phyloP scores from a whole-genome alignment of 2,797 vertebrate species.

The Propithecus deckenii region DNA sequence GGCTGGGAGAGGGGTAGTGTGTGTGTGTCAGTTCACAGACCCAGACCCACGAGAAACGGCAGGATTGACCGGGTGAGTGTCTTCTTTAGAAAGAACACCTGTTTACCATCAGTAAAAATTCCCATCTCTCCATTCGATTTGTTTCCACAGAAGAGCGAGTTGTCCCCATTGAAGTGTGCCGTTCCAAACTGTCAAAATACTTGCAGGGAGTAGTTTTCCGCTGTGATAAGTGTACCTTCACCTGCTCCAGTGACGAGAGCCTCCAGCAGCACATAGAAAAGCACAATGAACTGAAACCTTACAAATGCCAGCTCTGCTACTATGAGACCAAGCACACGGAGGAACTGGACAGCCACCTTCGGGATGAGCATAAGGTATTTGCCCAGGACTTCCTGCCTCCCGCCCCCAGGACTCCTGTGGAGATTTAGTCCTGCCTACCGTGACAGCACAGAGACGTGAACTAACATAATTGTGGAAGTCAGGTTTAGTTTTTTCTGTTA shows the following conservation, averaged over 20 bases:
- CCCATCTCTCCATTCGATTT: constrained; percentile 68
- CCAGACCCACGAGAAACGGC: neutral
- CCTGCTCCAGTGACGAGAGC: constrained; percentile 96
- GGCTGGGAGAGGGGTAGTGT: neutral
- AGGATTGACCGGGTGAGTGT: neutral
- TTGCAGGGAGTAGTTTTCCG: constrained; percentile 97
- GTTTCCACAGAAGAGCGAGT: constrained; percentile 94
- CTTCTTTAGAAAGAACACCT: neutral
- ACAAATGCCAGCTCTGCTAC: constrained; percentile 99
- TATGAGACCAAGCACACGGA: constrained; percentile 95
- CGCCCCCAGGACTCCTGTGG: neutral
- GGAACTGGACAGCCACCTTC: constrained; percentile 95
- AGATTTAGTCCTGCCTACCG: neutral
- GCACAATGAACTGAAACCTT: constrained; percentile 96
- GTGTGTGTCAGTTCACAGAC: neutral
- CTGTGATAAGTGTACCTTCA: constrained; percentile 99
- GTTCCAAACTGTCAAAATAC: constrained; percentile 97
- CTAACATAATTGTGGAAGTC: neutral
- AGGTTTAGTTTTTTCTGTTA: neutral
- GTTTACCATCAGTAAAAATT: constrained; percentile 45
- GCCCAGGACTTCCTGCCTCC: neutral
- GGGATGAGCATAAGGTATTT: constrained; percentile 96
- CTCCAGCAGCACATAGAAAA: constrained; percentile 97
- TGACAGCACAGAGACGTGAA: neutral
- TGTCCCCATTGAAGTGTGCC: constrained; percentile 96